Base-by-base conservation (phyloP, 2,797 vertebrate genomes). In the Scolopax rusticola region DNA sequence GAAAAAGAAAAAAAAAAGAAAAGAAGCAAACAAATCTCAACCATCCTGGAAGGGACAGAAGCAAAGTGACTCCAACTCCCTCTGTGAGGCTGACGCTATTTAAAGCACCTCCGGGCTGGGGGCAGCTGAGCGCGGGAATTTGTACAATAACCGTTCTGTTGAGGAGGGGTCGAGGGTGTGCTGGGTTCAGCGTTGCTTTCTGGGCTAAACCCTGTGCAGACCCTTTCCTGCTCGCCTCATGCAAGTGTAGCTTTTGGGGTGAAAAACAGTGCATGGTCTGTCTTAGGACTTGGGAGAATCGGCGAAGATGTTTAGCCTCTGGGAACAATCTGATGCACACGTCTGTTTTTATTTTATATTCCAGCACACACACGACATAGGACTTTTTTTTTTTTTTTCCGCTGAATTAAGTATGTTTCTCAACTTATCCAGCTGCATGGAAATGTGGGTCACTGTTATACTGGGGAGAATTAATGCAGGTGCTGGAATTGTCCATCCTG, bases 71-170 rank as follows among this genome's bases (percentile, higher is more conserved):
- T 80, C 25, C 69, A 61, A 41, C 78, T 86, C 65, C 36, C 60
- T 71, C 76, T 7, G 8, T 6, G 51, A 93, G 43, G 56, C 43
- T 0, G 32, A 38, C 89, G 94, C 94, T 97, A 97, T 97, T 97
- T 97, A 95, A 96, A 94, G 96, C 69, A 65, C 12, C 21, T 56
- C 83, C 14, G 16, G 93, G 41, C 30, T 14, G 21, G 50, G 84
- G 84, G 61, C 40, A 65, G 56, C 8, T 0, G 24, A 54, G 33
- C 2, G 15, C 4, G 3, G 73, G 70, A 59, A 38, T 67, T 70
- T 61, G 71, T 41, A 97, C 95, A 97, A 95, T 96, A 85, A 65
- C 41, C 0, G 1, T 82, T 93, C 83, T 97, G 96, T 97, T 93
- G 83, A 82, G 87, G 80, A 76, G 56, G 67, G 77, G 74, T 38